phyloP scores from a whole-genome alignment of 2,113 vertebrate genomes.

The Sinocyclocheilus maitianheensis region DNA sequence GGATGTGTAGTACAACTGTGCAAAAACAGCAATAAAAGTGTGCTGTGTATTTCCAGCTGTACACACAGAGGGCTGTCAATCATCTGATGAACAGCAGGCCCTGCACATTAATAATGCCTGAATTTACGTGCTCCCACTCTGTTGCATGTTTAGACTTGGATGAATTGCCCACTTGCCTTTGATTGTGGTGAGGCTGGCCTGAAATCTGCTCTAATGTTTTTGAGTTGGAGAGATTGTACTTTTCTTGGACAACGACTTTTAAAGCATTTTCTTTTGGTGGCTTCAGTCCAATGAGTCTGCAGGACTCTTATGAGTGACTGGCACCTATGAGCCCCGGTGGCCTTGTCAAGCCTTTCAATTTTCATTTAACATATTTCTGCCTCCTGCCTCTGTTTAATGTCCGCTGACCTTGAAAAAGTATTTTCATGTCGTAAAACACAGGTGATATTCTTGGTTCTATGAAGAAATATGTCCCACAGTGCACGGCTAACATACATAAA shows the following conservation, averaged over 20 bases:
- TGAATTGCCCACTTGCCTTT: not conserved
- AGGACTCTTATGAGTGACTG: constrained; percentile 70
- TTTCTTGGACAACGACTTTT: constrained; percentile 58
- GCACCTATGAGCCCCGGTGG: constrained; percentile 58
- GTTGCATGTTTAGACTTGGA: constrained; percentile 5
- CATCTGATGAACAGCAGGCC: not conserved
- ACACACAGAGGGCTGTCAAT: not conserved
- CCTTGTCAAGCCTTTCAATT: constrained; percentile 64
- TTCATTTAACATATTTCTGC: constrained; percentile 65
- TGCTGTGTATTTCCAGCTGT: not conserved
- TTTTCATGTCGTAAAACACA: constrained; percentile 53
- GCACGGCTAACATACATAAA: not conserved
- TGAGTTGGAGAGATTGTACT: not conserved
- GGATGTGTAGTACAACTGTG: not conserved
- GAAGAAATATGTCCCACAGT: constrained; percentile 26
- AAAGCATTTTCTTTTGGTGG: constrained; percentile 60
- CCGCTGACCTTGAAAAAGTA: constrained; percentile 51
- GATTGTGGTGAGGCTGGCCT: not conserved
- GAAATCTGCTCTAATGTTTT: not conserved
- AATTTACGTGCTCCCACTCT: not conserved
- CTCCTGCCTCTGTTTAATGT: constrained; percentile 59
- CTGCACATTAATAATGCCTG: not conserved
- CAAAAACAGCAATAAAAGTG: constrained; percentile 6
- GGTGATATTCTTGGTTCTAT: constrained; percentile 30
- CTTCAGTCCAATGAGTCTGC: constrained; percentile 60